These are phyloP conservation scores for Drosophila stalkeri DNA, from an alignment of 2,888 invertebrate genomes.

Conservation along the genomic window DNA sequence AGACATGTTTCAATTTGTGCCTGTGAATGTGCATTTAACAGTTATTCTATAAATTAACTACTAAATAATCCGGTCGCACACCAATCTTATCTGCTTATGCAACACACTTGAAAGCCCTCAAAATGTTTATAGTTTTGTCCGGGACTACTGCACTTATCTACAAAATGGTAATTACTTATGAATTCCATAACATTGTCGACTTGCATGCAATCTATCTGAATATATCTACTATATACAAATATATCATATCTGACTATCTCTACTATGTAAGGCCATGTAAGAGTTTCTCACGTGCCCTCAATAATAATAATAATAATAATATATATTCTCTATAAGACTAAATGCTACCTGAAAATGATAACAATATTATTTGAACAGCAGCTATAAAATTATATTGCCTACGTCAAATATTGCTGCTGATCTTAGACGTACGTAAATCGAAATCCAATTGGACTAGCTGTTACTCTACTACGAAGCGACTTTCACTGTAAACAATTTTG, in stretches of 20 bases:
- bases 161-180: constrained; percentile 21
- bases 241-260: not conserved
- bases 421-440: not conserved
- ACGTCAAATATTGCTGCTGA: not conserved
- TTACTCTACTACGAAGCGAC: not conserved
- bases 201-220: constrained; percentile 12
- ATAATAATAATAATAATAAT: constrained; percentile 20
- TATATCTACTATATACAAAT: not conserved
- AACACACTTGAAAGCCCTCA: constrained; percentile 27
- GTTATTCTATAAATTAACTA: not conserved
- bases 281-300: constrained; percentile 3
- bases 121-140: constrained; percentile 24
- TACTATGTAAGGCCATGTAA: not conserved
- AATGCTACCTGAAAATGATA: not conserved
- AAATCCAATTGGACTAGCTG: not conserved
- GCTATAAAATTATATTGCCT: constrained; percentile 15
- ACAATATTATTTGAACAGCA: constrained; percentile 9
- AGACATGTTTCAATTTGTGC: not conserved
- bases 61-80: not conserved
- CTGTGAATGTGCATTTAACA: not conserved
- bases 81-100: constrained; percentile 33
- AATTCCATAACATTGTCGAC: not conserved
- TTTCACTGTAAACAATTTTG: constrained; percentile 5
- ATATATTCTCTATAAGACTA: not conserved
- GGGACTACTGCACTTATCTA: constrained; percentile 25